A percentile compares a stretch with the other conserved stretches of the same genome.
Conservation (phyloP, 2,888 invertebrate species). For the Crepidodera aurea region DNA sequence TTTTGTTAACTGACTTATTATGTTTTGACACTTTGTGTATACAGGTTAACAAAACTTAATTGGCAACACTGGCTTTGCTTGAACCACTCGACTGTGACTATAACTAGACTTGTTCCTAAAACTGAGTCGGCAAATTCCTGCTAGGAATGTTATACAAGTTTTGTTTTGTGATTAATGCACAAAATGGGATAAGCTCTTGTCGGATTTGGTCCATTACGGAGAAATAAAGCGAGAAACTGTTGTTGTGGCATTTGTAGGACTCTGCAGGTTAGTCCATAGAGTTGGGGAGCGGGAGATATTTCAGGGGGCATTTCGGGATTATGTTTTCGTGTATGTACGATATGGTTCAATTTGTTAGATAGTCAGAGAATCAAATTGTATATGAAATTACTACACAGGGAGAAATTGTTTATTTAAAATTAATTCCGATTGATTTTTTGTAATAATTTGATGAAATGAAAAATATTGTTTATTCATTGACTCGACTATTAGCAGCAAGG, state of each 20-base stretch:
- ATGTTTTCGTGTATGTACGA: neutral
- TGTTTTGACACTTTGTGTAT: no score
- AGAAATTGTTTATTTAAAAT: no score
- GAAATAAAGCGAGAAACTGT: conserved; percentile 23
- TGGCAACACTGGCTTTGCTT: neutral
- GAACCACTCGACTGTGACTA: neutral
- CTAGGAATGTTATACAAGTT: conserved; percentile 23
- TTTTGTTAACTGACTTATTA: no score
- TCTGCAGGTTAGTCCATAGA: neutral
- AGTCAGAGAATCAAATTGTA: neutral
- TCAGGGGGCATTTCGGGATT: no score
- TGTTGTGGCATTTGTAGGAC: conserved; percentile 7
- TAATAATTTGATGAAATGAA: no score
- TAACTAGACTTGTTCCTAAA: neutral
- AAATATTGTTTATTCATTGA: no score
- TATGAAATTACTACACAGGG: neutral
- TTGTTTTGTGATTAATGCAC: conserved; percentile 36
- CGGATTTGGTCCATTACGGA: conserved; percentile 19
- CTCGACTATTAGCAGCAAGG: no score
- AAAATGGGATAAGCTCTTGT: conserved; percentile 24
- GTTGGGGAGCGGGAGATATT: neutral
- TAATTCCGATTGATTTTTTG: no score
- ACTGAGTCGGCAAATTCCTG: conserved; percentile 3
- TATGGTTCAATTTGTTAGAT: neutral
- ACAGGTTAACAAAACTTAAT: no score